phyloP scores from a whole-genome alignment of 2,113 vertebrate species.

The Centrocercus urophasianus region DNA sequence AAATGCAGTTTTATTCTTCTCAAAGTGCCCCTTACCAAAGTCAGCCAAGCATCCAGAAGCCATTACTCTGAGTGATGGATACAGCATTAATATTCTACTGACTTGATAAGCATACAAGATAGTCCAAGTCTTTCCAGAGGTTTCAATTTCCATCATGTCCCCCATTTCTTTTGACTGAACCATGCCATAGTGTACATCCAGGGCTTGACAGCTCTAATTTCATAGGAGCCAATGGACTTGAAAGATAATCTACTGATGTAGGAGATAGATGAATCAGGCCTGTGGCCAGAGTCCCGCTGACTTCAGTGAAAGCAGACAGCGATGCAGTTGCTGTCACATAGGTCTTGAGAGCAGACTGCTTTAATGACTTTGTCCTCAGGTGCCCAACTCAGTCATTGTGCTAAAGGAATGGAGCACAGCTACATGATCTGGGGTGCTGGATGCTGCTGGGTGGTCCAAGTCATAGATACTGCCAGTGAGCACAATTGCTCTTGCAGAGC shows the following conservation, averaged over 20 bases:
- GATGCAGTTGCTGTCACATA: rapidly evolving
- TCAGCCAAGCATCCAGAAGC: constrained; percentile 47
- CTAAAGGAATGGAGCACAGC: background rate
- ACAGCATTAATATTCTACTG: background rate
- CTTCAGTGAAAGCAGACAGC: background rate
- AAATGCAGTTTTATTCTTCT: constrained; percentile 54
- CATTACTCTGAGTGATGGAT: background rate
- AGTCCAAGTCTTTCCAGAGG: background rate
- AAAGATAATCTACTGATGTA: background rate
- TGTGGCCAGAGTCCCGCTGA: background rate
- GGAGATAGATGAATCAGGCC: background rate
- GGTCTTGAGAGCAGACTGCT: background rate
- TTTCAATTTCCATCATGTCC: background rate
- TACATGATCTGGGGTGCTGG: background rate
- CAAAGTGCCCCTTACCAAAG: constrained; percentile 52
- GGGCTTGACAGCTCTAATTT: background rate
- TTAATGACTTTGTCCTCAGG: background rate
- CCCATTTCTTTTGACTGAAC: background rate
- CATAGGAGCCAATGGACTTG: background rate
- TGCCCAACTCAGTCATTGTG: background rate
- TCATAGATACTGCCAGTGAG: background rate
- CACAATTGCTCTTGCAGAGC: background rate
- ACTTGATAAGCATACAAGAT: background rate
- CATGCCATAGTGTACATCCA: background rate
- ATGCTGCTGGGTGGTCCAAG: background rate